phyloP scores from a whole-genome alignment of 2,888 invertebrate species.

The Automeris io region DNA sequence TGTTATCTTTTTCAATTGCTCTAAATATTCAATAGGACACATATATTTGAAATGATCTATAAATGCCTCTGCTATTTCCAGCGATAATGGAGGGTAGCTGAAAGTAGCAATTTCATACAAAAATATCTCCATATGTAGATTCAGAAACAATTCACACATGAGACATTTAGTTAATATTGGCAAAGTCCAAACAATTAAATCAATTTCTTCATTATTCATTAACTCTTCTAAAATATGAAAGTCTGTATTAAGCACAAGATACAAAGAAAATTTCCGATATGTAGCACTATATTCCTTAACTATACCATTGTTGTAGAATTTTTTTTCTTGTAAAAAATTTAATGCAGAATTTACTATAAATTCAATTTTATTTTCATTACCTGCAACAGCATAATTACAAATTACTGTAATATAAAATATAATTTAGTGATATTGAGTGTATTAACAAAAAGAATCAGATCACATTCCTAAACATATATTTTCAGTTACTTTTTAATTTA shows the following conservation, averaged over 20 bases:
- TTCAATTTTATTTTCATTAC: constrained; percentile 55
- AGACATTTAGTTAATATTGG: constrained; percentile 53
- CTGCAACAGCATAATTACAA: no score
- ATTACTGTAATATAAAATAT: no score
- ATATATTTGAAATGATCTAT: constrained; percentile 51
- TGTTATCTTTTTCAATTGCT: constrained; percentile 37
- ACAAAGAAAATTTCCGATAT: constrained; percentile 50
- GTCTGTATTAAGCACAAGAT: constrained; percentile 52
- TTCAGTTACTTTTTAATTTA: no score
- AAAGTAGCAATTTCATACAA: constrained; percentile 49
- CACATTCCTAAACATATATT: no score
- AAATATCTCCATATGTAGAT: constrained; percentile 48
- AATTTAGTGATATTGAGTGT: no score
- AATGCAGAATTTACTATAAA: constrained; percentile 33
- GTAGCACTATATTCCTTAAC: constrained; percentile 21
- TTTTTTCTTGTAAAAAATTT: constrained; percentile 40
- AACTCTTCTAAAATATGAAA: constrained; percentile 43
- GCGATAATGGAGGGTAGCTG: constrained; percentile 42
- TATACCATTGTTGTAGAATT: constrained; percentile 29
- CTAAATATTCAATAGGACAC: constrained; percentile 38
- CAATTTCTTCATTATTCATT: constrained; percentile 45
- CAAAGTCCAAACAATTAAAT: constrained; percentile 50
- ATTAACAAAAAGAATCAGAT: no score
- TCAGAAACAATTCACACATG: constrained; percentile 60
- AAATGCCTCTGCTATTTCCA: constrained; percentile 48